Conservation (phyloP, 2,888 invertebrate genomes). For the Odontocerum albicorne region DNA sequence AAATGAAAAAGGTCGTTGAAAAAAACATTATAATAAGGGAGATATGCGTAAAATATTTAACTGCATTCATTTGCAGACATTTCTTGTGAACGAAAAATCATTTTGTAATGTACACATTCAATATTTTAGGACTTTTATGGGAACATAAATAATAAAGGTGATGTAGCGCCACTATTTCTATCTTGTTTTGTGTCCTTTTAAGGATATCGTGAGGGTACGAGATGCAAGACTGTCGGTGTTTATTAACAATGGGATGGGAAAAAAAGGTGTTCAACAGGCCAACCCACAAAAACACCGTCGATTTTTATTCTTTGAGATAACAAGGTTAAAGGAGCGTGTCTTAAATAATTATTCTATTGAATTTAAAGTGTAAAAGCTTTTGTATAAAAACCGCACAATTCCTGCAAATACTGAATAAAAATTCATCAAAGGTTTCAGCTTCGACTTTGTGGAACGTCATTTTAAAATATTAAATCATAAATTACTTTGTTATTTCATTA, state of each 20-base stretch:
- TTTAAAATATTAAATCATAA: too few relatives aligned
- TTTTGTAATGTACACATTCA: conserved; percentile 18
- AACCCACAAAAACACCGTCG: conserved; percentile 22
- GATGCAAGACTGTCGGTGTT: background rate
- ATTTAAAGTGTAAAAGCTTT: too few relatives aligned
- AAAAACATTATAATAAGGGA: background rate
- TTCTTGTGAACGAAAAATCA: conserved; percentile 9
- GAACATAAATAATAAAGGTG: conserved; percentile 24
- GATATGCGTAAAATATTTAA: background rate
- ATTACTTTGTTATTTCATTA: too few relatives aligned
- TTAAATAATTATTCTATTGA: too few relatives aligned
- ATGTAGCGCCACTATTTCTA: conserved; percentile 22
- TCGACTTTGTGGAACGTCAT: too few relatives aligned
- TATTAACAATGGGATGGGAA: conserved; percentile 11
- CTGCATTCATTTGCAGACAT: conserved; percentile 3
- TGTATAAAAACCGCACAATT: too few relatives aligned
- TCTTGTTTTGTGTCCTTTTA: background rate
- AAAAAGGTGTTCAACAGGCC: conserved; percentile 24
- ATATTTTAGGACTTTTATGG: conserved; percentile 19
- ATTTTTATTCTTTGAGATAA: too few relatives aligned
- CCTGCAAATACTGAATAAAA: too few relatives aligned
- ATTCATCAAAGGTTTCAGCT: too few relatives aligned
- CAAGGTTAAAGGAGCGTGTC: too few relatives aligned
- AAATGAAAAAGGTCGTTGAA: background rate
- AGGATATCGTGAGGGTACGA: conserved; percentile 5